Percentiles rank a stretch among this genome's conserved stretches.
These are phyloP conservation scores for Triplophysa yarkandensis DNA, from an alignment of 2,797 vertebrate genomes.

Conservation along the genomic window DNA sequence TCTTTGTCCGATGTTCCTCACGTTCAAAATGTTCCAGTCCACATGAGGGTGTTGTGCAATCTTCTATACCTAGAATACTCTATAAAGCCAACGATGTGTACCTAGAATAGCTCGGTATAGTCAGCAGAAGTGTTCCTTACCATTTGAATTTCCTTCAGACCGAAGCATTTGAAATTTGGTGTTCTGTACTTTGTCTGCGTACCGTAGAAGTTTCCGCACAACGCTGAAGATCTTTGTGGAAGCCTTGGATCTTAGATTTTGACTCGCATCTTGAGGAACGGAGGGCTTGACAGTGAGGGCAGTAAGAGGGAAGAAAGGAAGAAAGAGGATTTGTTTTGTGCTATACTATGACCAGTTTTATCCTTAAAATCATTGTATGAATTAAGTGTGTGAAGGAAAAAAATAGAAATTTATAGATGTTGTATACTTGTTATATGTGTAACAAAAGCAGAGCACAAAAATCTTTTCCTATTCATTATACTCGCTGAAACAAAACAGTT, in stretches of 20 bases:
- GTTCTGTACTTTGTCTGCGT: conserved; percentile 47
- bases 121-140: conserved; percentile 51
- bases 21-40: conserved; percentile 43
- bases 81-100: conserved; percentile 29
- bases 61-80: conserved; percentile 33
- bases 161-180: conserved; percentile 46
- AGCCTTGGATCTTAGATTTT: conserved; percentile 42
- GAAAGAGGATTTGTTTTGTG: conserved; percentile 13
- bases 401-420: conserved; percentile 32
- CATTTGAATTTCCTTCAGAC: conserved; percentile 47
- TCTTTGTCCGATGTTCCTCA: conserved; percentile 40
- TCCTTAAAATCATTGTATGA: conserved; percentile 24
- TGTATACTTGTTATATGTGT: conserved; percentile 30
- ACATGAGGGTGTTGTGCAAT: conserved; percentile 48
- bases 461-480: neutral
- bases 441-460: conserved; percentile 43
- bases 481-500: conserved; percentile 11
- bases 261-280: conserved; percentile 11
- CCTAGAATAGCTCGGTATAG: conserved; percentile 44
- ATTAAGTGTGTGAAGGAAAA: conserved; percentile 23
- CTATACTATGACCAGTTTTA: conserved; percentile 6
- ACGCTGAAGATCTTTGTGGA: conserved; percentile 57
- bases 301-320: conserved; percentile 21
- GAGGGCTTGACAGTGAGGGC: conserved; percentile 17
- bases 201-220: conserved; percentile 49